Evolutionary conservation across 2,797 vertebrate genomes (phyloP).

Genomic region (Cirrhinus molitorella): DNA sequence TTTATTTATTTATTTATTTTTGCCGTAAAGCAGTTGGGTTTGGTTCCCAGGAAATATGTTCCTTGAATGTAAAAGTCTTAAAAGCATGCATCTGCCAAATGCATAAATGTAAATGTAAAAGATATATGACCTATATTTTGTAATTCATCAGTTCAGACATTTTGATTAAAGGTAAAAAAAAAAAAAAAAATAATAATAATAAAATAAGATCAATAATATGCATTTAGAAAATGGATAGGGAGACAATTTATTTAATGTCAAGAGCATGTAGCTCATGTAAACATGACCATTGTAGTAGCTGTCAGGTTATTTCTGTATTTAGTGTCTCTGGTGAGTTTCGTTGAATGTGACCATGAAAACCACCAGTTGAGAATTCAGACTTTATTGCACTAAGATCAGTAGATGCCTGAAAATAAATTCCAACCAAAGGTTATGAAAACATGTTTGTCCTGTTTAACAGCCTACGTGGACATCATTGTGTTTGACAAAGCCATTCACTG

Average conservation of each 20-base stretch:
- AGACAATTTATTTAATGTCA: not conserved
- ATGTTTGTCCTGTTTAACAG: slow-evolving; percentile 7
- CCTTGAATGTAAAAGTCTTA: no score
- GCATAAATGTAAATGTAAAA: not conserved
- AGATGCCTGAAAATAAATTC: not conserved
- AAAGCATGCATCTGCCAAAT: not conserved
- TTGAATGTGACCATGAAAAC: not conserved
- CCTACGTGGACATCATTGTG: not conserved
- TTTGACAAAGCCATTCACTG: not conserved
- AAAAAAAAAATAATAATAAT: no score
- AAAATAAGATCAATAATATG: not conserved
- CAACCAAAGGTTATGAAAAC: not conserved
- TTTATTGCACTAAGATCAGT: not conserved
- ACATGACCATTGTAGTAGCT: not conserved
- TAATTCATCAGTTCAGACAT: no score
- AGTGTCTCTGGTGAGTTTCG: not conserved
- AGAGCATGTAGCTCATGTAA: not conserved
- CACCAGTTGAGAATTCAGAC: not conserved
- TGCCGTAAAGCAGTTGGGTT: no score
- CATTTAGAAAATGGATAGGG: not conserved
- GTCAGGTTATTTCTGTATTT: not conserved
- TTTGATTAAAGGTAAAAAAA: no score
- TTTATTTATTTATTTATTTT: no score
- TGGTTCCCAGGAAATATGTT: no score
- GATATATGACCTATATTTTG: not conserved